Evolutionary conservation across 2,888 invertebrate genomes (phyloP).

Genomic region (Eristalinus sepulchralis): DNA sequence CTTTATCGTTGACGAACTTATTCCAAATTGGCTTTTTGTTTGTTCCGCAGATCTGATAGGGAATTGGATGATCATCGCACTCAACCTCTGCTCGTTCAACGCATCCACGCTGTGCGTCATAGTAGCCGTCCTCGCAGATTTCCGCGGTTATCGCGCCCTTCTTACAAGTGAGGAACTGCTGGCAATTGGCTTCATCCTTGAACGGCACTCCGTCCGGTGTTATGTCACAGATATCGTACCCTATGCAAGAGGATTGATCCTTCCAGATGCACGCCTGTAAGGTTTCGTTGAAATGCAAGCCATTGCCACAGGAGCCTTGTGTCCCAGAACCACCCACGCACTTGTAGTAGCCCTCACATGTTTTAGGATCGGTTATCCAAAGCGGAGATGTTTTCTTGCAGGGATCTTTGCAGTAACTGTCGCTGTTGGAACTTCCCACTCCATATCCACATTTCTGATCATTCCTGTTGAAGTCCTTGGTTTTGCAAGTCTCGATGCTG

Average conservation of each 20-base stretch:
- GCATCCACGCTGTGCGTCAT: constrained; percentile 71
- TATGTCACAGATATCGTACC: constrained; percentile 74
- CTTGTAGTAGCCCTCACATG: constrained; percentile 75
- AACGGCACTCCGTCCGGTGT: constrained; percentile 67
- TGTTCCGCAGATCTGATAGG: constrained; percentile 74
- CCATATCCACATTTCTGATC: constrained; percentile 48
- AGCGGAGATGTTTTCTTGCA: constrained; percentile 70
- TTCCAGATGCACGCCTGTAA: constrained; percentile 72
- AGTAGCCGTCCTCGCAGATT: constrained; percentile 73
- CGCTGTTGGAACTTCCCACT: too few species aligned
- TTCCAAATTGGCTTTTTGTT: constrained; percentile 74
- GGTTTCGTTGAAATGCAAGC: constrained; percentile 71
- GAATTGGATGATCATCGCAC: constrained; percentile 74
- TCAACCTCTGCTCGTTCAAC: constrained; percentile 71
- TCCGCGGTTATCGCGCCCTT: neutral
- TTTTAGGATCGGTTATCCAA: constrained; percentile 72
- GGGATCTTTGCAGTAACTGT: constrained; percentile 73
- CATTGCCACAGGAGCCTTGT: constrained; percentile 70
- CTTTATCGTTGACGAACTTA: constrained; percentile 74
- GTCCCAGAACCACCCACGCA: constrained; percentile 65
- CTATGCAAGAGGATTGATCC: constrained; percentile 69
- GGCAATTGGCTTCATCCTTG: constrained; percentile 74
- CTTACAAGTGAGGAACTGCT: constrained; percentile 73
- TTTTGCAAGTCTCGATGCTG: constrained; percentile 9
- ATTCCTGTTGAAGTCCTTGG: constrained; percentile 40